Percentiles rank a stretch among this genome's conserved stretches.
Evolutionary conservation across 2,888 invertebrate species (phyloP).

Genomic region (Drosophila algonquin): DNA sequence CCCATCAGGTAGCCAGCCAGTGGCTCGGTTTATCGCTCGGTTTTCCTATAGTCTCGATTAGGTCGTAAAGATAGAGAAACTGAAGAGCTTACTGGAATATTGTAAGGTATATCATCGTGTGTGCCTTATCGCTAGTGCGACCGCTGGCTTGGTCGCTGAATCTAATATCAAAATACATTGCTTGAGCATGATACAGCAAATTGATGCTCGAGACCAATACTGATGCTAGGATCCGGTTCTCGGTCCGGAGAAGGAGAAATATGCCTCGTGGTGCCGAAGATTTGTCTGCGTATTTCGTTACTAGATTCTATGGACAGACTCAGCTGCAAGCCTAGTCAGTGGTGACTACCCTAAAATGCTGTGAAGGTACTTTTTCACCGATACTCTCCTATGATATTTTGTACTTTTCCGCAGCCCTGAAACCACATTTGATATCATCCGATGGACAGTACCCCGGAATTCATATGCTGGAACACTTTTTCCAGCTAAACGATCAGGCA

Average conservation of each 20-base stretch:
- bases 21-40: conserved; percentile 9
- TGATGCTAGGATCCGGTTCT: too few relatives aligned
- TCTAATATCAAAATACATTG: too few relatives aligned
- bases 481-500: neutral
- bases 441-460: neutral
- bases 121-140: conserved; percentile 85
- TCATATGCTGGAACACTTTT: neutral
- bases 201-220: too few relatives aligned
- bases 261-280: too few relatives aligned
- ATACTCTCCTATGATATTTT: neutral
- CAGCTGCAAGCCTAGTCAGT: too few relatives aligned
- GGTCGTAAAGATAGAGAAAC: conserved; percentile 33
- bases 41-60: conserved; percentile 9
- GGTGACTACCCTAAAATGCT: too few relatives aligned
- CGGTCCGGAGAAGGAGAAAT: too few relatives aligned
- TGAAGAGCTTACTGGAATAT: conserved; percentile 4
- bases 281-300: too few relatives aligned
- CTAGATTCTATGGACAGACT: too few relatives aligned
- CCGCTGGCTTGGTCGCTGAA: neutral
- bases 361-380: too few relatives aligned
- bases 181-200: too few relatives aligned
- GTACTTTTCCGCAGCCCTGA: neutral
- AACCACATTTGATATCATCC: neutral
- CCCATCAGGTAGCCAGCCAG: conserved; percentile 2
- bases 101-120: conserved; percentile 9